phyloP scores from a whole-genome alignment of 2,888 invertebrate genomes.

The Prosopocoilus inquinatus region DNA sequence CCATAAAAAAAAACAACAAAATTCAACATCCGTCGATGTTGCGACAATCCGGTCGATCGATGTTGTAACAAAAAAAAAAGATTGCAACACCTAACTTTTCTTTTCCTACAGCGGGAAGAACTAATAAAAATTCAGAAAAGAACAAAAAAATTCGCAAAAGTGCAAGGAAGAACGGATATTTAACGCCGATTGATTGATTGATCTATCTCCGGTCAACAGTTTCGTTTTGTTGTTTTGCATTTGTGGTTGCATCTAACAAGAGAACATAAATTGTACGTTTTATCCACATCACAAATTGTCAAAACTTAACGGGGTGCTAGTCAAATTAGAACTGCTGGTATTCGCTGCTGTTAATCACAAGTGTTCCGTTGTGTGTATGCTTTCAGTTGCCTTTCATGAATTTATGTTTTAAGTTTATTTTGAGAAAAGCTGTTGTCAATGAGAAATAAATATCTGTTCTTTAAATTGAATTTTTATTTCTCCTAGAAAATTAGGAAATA shows the following conservation, averaged over 20 bases:
- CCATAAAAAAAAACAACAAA: constrained; percentile 42
- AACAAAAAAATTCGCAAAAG: constrained; percentile 50
- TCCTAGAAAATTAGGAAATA: too few relatives aligned
- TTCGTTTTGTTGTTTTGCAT: constrained; percentile 16
- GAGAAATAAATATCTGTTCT: constrained; percentile 43
- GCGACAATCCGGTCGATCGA: constrained; percentile 30
- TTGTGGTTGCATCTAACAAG: constrained; percentile 11
- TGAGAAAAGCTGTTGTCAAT: constrained; percentile 32
- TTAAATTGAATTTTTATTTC: constrained; percentile 6
- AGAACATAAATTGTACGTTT: constrained; percentile 13
- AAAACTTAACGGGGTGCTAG: constrained; percentile 17
- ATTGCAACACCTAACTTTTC: constrained; percentile 49
- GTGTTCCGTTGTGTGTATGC: constrained; percentile 30
- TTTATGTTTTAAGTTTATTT: constrained; percentile 33
- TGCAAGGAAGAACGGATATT: constrained; percentile 41
- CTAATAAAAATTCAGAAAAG: constrained; percentile 30
- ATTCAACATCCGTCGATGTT: constrained; percentile 37
- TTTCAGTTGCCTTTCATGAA: constrained; percentile 31
- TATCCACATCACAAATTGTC: constrained; percentile 7
- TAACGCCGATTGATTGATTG: constrained; percentile 31
- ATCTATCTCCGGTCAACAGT: constrained; percentile 30
- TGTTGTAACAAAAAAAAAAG: constrained; percentile 46
- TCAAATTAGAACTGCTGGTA: constrained; percentile 18
- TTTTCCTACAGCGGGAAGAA: constrained; percentile 34
- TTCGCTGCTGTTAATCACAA: constrained; percentile 23